Base-by-base conservation (phyloP, 2,797 vertebrate genomes). In the Pangasius djambal region DNA sequence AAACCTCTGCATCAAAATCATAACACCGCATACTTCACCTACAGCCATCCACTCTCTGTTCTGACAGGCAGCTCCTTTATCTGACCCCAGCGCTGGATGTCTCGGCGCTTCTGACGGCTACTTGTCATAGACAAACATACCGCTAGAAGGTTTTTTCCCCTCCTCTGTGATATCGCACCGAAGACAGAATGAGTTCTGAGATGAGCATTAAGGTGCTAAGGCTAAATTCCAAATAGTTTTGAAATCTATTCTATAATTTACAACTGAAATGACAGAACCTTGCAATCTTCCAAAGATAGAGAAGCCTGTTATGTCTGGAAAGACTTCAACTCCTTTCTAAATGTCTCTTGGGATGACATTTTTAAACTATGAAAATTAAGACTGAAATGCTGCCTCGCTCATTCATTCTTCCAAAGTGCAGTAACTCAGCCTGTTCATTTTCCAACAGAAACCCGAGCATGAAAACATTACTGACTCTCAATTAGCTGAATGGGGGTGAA, bases 211-310 rank as follows among this genome's bases (percentile, higher is more conserved):
- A 90, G 83, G 75, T 40, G 72, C 70, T 84, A 44, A 13, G 59
- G 84, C 79, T 22, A 85, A n/a, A 61, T 89, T 91, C 87, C 88
- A 91, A 87, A 87, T 86, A 74, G 85, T 52, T 88, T 84, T 85
- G 50, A 78, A 85, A 89, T 87, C 85, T 86, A 31, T 50, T 48
- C 40, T 50, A 87, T 81, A 91, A 91, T 87, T 89, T 86, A 90
- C n/a, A 2, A 37, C 77, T 22, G 50, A 67, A 52, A 78, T 84
- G 81, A 90, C 77, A 83, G 77, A 55, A 55, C 48, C 48, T 74
- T 52, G 40, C 77, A 75, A 81, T 86, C 87, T 84, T 81, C 72
- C 87, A 40, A 88, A 88, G 55, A 70, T 88, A 85, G 65, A 74
- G 85, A 74, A 91, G 90, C 77, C 84, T 83, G 86, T 67, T 88